A percentile compares a stretch with the other conserved stretches of the same genome.
Evolutionary conservation across 2,113 vertebrate genomes (phyloP).

Genomic region (Psittacula cyanocephala): DNA sequence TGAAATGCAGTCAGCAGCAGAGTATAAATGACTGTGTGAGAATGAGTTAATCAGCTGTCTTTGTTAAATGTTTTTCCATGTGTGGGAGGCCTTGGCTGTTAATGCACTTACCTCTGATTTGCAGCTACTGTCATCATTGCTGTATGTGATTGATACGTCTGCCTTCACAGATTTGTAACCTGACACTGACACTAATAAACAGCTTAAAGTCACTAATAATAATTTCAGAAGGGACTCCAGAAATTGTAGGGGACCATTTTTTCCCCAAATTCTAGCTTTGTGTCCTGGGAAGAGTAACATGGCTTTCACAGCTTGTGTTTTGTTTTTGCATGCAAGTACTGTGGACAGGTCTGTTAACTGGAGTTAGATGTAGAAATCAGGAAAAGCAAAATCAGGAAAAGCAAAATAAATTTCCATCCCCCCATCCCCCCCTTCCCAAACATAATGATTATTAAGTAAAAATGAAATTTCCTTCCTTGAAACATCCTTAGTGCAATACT

Average conservation of each 20-base stretch:
- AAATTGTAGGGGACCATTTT: not conserved
- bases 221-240: constrained; percentile 19
- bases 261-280: not conserved
- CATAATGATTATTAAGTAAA: not conserved
- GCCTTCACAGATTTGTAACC: constrained; percentile 50
- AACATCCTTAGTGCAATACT: not conserved
- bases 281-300: not conserved
- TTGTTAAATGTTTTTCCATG: constrained; percentile 66
- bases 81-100: constrained; percentile 56
- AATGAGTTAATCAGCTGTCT: constrained; percentile 69
- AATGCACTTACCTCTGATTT: constrained; percentile 63
- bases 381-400: not conserved
- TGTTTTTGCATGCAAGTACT: not conserved
- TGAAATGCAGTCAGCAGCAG: constrained; percentile 26
- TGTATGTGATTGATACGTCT: constrained; percentile 63
- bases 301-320: not conserved
- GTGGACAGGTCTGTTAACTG: not conserved
- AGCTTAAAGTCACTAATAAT: constrained; percentile 50
- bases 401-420: not conserved
- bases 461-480: not conserved
- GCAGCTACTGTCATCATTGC: constrained; percentile 51
- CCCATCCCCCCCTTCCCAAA: not conserved
- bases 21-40: constrained; percentile 46
- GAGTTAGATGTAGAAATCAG: not conserved
- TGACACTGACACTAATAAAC: constrained; percentile 69